Base-by-base conservation (phyloP, 2,797 vertebrate genomes). In the Sebastes cheni region DNA sequence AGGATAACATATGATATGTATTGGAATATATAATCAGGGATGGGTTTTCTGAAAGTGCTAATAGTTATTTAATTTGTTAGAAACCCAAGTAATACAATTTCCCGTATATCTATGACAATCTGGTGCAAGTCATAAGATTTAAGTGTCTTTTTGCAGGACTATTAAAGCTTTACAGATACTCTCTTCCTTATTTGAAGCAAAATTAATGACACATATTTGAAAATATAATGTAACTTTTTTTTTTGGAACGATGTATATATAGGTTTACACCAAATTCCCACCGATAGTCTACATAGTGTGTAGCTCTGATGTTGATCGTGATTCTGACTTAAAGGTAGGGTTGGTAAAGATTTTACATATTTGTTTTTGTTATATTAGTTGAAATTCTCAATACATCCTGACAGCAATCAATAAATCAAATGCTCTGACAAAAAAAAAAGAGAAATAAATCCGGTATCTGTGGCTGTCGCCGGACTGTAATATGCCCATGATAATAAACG, bases 31-130 rank as follows among this genome's bases (percentile, higher is more conserved):
- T 34, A 68, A 27, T 55, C 18, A 3, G 30, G 27, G 10, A 5
- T 46, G 12, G 39, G 4, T 73, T 66, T 69, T 60, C 50, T 25
- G 3, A n/a, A 64, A 74, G 22, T 61, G 18, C 29, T 70, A 7
- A 36, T 72, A 52, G 34, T 10, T 59, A 12, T 67, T 67, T 54
- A 12, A 59, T 65, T 60, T 69, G 27, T 69, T 77, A 23, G 58
- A 72, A 61, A 50, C 59, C 22, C 25, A 79, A 76, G 42, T 60
- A 7, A 36, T 27, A 25, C 42, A 30, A 3, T 39, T 29, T 32
- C 2, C 18, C 27, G 13, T 32, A 30, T 4, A 27, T 59, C 39
- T 39, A 52, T 27, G 18, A 54, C 5, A 29, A 61, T 12, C 20
- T 62, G 20, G 23, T 59, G 54, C 29, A 36, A 80, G 14, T 69